Evolutionary conservation across 2,888 invertebrate species (phyloP).

Genomic region (Bimastos eiseni): DNA sequence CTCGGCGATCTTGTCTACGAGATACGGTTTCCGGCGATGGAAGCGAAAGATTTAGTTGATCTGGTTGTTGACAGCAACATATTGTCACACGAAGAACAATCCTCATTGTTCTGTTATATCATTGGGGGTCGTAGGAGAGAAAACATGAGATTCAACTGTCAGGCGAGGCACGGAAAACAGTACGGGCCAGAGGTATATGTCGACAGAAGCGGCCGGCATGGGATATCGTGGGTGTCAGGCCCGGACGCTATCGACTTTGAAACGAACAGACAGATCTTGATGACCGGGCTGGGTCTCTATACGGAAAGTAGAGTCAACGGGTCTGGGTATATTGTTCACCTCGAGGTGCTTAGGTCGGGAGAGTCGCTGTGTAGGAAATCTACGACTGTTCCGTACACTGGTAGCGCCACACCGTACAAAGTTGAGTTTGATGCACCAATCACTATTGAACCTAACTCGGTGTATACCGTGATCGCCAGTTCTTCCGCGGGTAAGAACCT

Average conservation of each 20-base stretch:
- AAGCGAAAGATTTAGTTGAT: neutral
- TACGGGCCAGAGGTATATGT: neutral
- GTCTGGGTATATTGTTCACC: neutral
- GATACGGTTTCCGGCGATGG: neutral
- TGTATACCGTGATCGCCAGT: neutral
- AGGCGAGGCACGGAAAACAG: neutral
- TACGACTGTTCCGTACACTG: neutral
- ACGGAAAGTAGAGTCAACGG: neutral
- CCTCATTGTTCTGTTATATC: constrained; percentile 20
- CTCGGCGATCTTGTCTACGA: neutral
- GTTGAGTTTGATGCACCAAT: neutral
- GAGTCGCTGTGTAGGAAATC: neutral
- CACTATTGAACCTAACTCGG: neutral
- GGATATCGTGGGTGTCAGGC: neutral
- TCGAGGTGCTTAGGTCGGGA: neutral
- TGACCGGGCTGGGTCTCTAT: neutral
- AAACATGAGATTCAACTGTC: neutral
- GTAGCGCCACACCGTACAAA: neutral
- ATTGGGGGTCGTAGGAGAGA: neutral
- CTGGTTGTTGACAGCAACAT: neutral
- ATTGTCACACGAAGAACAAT: neutral
- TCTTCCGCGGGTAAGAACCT: neutral
- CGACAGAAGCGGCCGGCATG: neutral
- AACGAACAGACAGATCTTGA: neutral
- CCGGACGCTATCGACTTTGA: constrained; percentile 10